Evolutionary conservation across 1,140 invertebrate genomes (phyloP).

Genomic region (Apis cerana): DNA sequence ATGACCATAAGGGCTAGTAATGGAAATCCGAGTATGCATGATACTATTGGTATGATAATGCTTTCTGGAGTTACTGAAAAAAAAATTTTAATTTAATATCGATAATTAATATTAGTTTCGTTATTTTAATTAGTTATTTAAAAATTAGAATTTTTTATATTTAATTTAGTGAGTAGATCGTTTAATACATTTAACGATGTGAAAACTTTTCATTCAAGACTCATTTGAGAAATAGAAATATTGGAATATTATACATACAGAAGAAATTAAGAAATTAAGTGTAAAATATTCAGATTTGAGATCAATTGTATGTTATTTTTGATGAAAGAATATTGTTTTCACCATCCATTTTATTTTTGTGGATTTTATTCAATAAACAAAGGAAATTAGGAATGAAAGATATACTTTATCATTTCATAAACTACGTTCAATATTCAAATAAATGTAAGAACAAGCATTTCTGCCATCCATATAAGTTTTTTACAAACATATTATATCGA

Average conservation of each 20-base stretch:
- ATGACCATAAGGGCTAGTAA: constrained; percentile 91
- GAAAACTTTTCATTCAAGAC: too few species aligned
- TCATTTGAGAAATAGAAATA: too few species aligned
- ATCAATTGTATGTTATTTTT: not conserved
- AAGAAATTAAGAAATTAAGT: too few species aligned
- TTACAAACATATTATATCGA: not conserved
- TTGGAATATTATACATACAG: too few species aligned
- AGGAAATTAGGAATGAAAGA: not conserved
- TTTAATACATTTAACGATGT: too few species aligned
- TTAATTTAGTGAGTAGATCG: too few species aligned
- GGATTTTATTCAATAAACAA: not conserved
- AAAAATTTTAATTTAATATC: not conserved
- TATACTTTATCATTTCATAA: not conserved
- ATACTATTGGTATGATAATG: constrained; percentile 93
- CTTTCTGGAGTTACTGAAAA: constrained; percentile 93
- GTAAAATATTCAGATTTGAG: too few species aligned
- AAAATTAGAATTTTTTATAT: too few species aligned
- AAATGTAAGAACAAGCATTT: not conserved
- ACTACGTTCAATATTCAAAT: not conserved
- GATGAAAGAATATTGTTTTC: not conserved
- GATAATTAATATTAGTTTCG: too few species aligned
- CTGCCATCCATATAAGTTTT: not conserved
- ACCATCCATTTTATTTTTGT: too few species aligned
- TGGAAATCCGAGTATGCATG: constrained; percentile 93
- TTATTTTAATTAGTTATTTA: too few species aligned